Percentiles rank a stretch among this genome's conserved stretches.
These are phyloP conservation scores for Mythimna ferrago DNA, from an alignment of 2,888 invertebrate species.

Conservation along the genomic window DNA sequence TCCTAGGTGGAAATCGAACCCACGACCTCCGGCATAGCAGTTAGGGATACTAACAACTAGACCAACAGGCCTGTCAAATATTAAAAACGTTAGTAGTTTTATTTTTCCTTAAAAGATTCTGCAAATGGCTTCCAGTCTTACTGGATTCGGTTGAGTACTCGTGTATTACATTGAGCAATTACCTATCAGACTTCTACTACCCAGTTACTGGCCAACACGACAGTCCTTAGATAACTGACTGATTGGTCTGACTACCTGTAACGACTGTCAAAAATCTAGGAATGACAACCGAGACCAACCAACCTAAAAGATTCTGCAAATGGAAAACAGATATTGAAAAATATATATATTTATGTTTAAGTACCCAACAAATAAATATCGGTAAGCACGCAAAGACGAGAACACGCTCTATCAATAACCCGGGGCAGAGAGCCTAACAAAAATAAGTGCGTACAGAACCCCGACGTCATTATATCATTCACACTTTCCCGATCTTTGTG, in stretches of 20 bases:
- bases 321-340: neutral
- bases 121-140: too few species aligned
- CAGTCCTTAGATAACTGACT: too few species aligned
- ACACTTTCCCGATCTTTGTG: slow-evolving; percentile 67
- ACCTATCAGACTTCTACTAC: too few species aligned
- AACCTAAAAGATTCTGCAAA: neutral
- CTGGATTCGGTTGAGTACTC: too few species aligned
- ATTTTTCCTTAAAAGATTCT: neutral
- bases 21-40: too few species aligned
- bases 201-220: too few species aligned
- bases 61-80: neutral
- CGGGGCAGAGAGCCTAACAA: slow-evolving; percentile 23
- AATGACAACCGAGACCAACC: too few species aligned
- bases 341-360: neutral
- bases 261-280: too few species aligned
- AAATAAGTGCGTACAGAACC: slow-evolving; percentile 28
- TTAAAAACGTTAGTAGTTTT: neutral
- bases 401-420: slow-evolving; percentile 27
- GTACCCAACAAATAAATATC: slow-evolving; percentile 1
- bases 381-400: slow-evolving; percentile 5
- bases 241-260: too few species aligned
- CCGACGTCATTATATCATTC: slow-evolving; percentile 60
- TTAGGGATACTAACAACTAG: too few species aligned
- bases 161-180: too few species aligned
- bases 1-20: too few species aligned